Evolutionary conservation across 2,888 invertebrate genomes (phyloP).

Genomic region (Apotomis betuletana): DNA sequence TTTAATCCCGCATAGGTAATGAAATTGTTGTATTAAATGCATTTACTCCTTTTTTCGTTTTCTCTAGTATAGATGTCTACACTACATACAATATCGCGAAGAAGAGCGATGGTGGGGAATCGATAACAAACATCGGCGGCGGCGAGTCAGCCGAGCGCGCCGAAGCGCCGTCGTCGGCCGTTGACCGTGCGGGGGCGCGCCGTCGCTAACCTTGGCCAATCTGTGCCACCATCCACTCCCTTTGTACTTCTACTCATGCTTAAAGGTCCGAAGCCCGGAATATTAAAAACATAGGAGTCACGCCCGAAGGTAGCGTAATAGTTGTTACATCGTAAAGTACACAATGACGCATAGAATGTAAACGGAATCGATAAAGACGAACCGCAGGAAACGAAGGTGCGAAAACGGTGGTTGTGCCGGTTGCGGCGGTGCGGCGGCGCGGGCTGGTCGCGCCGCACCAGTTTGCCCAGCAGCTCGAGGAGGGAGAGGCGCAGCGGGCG

Average conservation of each 20-base stretch:
- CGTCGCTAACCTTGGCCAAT: constrained; percentile 70
- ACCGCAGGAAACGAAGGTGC: constrained; percentile 81
- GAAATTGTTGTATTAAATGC: neutral
- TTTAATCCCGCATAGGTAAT: too few species aligned
- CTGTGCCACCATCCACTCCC: constrained; percentile 42
- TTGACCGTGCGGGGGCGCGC: constrained; percentile 75
- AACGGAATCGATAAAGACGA: constrained; percentile 57
- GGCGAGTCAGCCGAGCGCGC: constrained; percentile 63
- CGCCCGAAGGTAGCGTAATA: constrained; percentile 42
- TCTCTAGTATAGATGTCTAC: neutral
- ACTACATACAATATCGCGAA: constrained; percentile 57
- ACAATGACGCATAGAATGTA: constrained; percentile 46
- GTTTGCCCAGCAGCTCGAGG: constrained; percentile 85
- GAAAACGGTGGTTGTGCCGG: constrained; percentile 84
- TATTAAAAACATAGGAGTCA: constrained; percentile 47
- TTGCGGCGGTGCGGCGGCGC: constrained; percentile 72
- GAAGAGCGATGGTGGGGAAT: constrained; percentile 68
- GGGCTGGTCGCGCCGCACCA: constrained; percentile 80
- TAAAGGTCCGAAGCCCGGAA: constrained; percentile 3
- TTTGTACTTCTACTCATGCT: constrained; percentile 13
- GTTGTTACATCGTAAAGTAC: constrained; percentile 28
- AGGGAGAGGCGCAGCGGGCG: constrained; percentile 87
- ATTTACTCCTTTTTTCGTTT: neutral
- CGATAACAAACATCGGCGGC: constrained; percentile 70
- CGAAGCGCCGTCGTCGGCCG: constrained; percentile 70